A percentile compares a stretch with the other conserved stretches of the same genome.
phyloP scores from a whole-genome alignment of 2,888 invertebrate genomes.

The Spicauda simplicius region DNA sequence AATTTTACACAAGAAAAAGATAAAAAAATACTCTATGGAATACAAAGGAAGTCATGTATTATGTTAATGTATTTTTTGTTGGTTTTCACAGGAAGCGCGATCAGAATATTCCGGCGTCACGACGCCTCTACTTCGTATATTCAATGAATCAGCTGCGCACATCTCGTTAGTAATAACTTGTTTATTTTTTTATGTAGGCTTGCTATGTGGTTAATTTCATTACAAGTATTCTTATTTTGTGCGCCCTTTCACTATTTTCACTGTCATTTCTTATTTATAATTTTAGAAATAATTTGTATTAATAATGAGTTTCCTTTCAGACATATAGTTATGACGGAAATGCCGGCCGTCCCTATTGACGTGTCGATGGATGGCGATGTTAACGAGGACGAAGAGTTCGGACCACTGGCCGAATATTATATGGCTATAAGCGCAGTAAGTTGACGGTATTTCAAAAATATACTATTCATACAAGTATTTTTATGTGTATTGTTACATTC shows the following conservation, averaged over 20 bases:
- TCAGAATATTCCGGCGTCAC: conserved; percentile 69
- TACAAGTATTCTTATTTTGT: neutral
- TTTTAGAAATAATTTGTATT: neutral
- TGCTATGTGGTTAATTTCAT: neutral
- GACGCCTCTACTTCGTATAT: conserved; percentile 61
- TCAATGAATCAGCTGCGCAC: conserved; percentile 62
- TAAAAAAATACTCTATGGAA: too few relatives aligned
- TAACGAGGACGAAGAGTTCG: conserved; percentile 2
- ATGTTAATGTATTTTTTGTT: neutral
- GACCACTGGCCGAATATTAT: conserved; percentile 39
- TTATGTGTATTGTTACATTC: too few relatives aligned
- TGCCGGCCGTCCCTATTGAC: conserved; percentile 34
- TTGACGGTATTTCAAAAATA: neutral
- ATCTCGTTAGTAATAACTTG: conserved; percentile 57
- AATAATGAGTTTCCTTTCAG: conserved; percentile 34
- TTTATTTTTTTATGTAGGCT: neutral
- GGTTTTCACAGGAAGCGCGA: conserved; percentile 58
- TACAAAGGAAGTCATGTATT: too few relatives aligned
- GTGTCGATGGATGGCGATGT: conserved; percentile 18
- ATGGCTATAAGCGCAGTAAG: conserved; percentile 19
- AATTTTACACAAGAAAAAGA: too few relatives aligned
- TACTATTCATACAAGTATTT: too few relatives aligned
- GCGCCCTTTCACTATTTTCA: neutral
- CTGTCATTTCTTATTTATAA: too few relatives aligned
- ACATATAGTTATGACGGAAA: conserved; percentile 41